Base-by-base conservation (phyloP, 2,888 invertebrate species). In the Lymantria monacha region DNA sequence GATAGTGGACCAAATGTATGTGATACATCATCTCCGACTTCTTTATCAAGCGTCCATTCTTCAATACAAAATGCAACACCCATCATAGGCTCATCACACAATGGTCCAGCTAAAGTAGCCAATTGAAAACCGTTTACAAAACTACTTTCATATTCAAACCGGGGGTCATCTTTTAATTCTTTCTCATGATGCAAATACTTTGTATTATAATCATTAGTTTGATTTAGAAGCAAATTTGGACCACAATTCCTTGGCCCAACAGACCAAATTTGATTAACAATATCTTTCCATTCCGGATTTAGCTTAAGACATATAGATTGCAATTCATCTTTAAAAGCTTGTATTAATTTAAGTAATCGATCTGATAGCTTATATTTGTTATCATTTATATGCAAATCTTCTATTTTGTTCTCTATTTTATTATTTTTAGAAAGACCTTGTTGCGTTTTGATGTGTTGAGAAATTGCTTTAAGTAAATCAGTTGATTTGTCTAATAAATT, bases 31-130 rank as follows among this genome's bases (percentile, higher is more conserved):
- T 86, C 92, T 12, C 63, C 90, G 49, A 82, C 85, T 10, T 69
- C 72, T 44, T 79, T 74, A 38, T 92, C 90, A 38, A 95, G 78
- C 0, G 88, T 92, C 96, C 98, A 99, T 63, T 96, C 95, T 69
- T 97, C 96, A 1, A 99, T 93, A 48, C 96, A 92, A 86, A 99
- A 98, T 13, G 96, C 97, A 0, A 99, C 97, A 0, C 99, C 99
- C 91, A 96, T 96, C 95, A 99, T 95, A 1, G 98, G 98, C 77
- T 99, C 99, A 71, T 98, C 98, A 85, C 99, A 99, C 42, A 99
- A 82, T 0, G 99, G 99, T 0, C 99, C 99, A 41, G 97, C 94
- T 48, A 96, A 84, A 30, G 97, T 94, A 7, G 97, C 96, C 82
- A 97, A 83, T 92, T 97, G 96, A 84, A 98, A 95, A 9, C 97